A percentile compares a stretch with the other conserved stretches of the same genome.
Conservation (phyloP, 2,797 vertebrate species). For the Rousettus madagascariensis region DNA sequence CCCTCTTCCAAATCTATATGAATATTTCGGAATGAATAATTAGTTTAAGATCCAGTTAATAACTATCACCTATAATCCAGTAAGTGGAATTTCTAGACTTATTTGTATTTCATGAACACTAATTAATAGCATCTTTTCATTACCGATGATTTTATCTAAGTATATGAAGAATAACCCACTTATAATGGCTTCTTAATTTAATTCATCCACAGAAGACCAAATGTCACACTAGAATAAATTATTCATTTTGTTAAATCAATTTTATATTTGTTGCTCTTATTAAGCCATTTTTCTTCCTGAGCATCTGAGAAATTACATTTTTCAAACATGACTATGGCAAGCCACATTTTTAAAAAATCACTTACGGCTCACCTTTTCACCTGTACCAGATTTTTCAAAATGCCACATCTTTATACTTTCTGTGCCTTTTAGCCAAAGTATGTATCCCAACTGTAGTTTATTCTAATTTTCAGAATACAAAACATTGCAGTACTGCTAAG, state of each 20-base stretch:
- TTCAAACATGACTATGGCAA: constrained; percentile 40
- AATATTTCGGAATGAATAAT: constrained; percentile 41
- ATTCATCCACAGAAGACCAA: constrained; percentile 58
- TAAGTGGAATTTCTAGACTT: constrained; percentile 28
- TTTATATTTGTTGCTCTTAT: constrained; percentile 72
- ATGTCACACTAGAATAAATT: constrained; percentile 57
- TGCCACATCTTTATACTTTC: neutral
- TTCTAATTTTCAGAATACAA: constrained; percentile 36
- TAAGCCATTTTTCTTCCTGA: constrained; percentile 66
- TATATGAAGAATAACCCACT: constrained; percentile 60
- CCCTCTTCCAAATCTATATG: neutral
- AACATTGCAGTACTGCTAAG: constrained; percentile 3
- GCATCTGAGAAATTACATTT: constrained; percentile 49
- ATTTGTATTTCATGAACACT: constrained; percentile 59
- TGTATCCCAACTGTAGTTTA: neutral
- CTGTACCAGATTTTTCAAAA: constrained; percentile 30
- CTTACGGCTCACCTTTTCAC: neutral
- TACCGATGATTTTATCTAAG: constrained; percentile 50
- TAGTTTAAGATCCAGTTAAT: constrained; percentile 13
- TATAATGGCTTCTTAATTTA: constrained; percentile 46
- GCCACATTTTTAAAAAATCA: neutral
- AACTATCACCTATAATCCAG: constrained; percentile 38
- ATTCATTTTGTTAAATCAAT: constrained; percentile 75
- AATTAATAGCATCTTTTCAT: constrained; percentile 63
- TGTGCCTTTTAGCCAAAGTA: constrained; percentile 26